Base-by-base conservation (phyloP, 2,113 vertebrate species). In the Burhinus bistriatus region DNA sequence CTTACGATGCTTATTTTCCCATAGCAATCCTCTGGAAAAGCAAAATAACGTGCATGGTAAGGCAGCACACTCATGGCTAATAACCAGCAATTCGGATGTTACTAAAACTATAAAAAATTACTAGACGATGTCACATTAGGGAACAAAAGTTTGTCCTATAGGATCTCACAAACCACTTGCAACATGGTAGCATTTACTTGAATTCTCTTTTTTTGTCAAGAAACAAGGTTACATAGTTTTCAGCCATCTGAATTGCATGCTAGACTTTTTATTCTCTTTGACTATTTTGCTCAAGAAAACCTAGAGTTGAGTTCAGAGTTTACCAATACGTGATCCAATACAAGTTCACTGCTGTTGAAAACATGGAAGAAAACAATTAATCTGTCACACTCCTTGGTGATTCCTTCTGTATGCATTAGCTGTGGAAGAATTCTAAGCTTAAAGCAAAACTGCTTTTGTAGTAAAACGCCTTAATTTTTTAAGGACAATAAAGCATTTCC, bases 401-500 rank as follows among this genome's bases (percentile, higher is more conserved):
- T n/a, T 68, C 44, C 61, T 58, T 45, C 59, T 54, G 17, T 18
- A 34, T 6, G 15, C 32, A 51, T 40, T 42, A 34, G 65, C 42
- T 79, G 47, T 8, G 13, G 38, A 71, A 75, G 42, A 84, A 57
- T 7, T 30, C 52, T 12, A 47, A 9, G 9, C 77, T 91, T 81
- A 66, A 70, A 91, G 25, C 51, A 73, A 80, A 93, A 70, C 27
- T 9, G 25, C 51, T 72, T 78, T 51, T 25, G 9, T 62, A 78
- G 81, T 42, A 75, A 82, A 91, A 64, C 12, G 62, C 64, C 83
- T 93, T 93, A 64, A 87, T 95, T 94, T 82, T 82, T 30, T 71
- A 89, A 87, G 52, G 34, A 91, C 73, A 91, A 75, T 5, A n/a
- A 82, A 82, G 65, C n/a, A 70, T 25, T 90, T 77, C 36, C 91